Base-by-base conservation (phyloP, 2,113 vertebrate genomes). In the Gobius niger region DNA sequence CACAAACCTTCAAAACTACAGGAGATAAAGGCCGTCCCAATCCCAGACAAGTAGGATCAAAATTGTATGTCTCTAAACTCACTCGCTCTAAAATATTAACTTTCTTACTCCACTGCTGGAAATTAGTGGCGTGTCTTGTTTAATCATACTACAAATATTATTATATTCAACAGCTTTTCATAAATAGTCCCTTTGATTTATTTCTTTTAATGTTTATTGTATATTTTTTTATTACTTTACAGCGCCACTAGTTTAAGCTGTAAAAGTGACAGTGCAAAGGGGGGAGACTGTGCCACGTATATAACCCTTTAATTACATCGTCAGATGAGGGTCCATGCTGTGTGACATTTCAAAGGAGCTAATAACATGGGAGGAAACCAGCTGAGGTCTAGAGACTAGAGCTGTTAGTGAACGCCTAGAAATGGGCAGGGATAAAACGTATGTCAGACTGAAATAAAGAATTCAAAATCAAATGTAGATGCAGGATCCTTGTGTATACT, bases 231-330 rank as follows among this genome's bases (percentile, higher is more conserved):
- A 10, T 34, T 34, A 54, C 52, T 54, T 50, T 24, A 24, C 6
- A 3, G 12, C 54, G 13, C 61, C 6, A 53, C 15, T 61, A 47
- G 44, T 74, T 67, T 75, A 54, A 74, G 73, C 67, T 46, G 71
- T 54, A 10, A 9, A 59, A 24, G 63, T 54, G 16, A 6, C 11
- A 54, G 47, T 10, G 16, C 40, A 44, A 40, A 57, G 57, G 69
- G 59, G 49, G 46, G 12, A 53, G 16, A 44, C 59, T 10, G 6
- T 65, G 74, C 72, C 18, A 67, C 12, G 4, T 34, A 34, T 34
- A 34, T 34, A 47, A 57, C 50, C 46, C 63, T 67, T 82, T 88
- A 82, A 90, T 86, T 85, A 84, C 56, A 51, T 46, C 63, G 56
- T 83, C 51, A 76, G 78, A 82, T 6, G 12, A 47, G 68, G 50